These are phyloP conservation scores for Octodon degus DNA, from an alignment of 2,113 vertebrate species.

Conservation along the genomic window DNA sequence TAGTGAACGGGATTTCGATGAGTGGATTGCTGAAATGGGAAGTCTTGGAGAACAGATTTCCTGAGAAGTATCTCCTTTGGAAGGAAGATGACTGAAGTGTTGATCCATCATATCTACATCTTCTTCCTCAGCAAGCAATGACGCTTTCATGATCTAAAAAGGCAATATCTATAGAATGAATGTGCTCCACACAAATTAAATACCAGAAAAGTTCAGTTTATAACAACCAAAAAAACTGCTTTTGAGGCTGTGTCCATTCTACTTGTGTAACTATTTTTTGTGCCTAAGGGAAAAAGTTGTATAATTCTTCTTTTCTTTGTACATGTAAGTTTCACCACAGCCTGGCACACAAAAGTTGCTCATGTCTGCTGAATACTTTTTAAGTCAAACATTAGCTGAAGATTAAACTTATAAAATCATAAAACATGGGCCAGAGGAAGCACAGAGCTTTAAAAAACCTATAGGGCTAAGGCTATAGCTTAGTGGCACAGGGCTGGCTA, in stretches of 20 bases:
- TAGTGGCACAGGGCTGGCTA: no score
- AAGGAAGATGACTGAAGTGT: conserved; percentile 70
- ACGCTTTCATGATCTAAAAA: conserved; percentile 97
- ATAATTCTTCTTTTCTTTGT: background rate
- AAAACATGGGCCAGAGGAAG: background rate
- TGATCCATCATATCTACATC: conserved; percentile 89
- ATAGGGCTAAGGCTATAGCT: no score
- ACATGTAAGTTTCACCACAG: background rate
- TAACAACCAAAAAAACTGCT: background rate
- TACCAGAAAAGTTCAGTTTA: background rate
- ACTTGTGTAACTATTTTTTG: background rate
- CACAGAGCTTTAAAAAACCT: background rate
- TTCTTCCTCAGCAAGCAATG: conserved; percentile 94
- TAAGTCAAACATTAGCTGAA: conserved; percentile 55
- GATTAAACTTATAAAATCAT: background rate
- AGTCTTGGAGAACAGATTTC: conserved; percentile 90
- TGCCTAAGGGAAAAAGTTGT: background rate
- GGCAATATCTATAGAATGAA: conserved; percentile 63
- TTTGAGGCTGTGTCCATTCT: conserved; percentile 22
- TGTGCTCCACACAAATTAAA: conserved; percentile 39
- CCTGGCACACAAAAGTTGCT: background rate
- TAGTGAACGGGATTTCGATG: conserved; percentile 82
- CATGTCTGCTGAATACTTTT: conserved; percentile 33
- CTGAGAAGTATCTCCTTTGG: conserved; percentile 82
- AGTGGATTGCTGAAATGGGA: conserved; percentile 85